Base-by-base conservation (phyloP, 2,113 vertebrate species). In the Nymphicus hollandicus region DNA sequence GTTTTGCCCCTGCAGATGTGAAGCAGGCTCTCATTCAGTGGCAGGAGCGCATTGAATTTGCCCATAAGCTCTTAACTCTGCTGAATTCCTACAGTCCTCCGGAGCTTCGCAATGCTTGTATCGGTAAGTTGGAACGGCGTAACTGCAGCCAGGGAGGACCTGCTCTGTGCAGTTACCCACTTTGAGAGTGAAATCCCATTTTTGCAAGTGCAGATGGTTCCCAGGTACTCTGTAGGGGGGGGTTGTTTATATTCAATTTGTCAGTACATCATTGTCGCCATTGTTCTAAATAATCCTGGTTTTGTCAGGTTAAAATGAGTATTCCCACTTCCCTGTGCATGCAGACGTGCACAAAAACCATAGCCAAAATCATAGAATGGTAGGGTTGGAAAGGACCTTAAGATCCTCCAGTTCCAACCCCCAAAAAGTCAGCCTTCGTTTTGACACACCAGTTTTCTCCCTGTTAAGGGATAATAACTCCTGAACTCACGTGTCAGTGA, bases 11-110 rank as follows among this genome's bases (percentile, higher is more conserved):
- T 98, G 61, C 98, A 99, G 99, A 99, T 97, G 99, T 99, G 97
- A 99, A 99, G 92, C 99, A 99, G 98, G 99, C 99, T 80, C 98
- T 99, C 97, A 99, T 99, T 96, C 99, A 99, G 97, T 99, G 99
- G 99, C 99, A 99, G 97, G 99, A 99, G 93, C 98, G 99, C 97
- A 99, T 99, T 82, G 99, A 99, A 98, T 99, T 99, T 95, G 99
- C 99, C 93, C 99, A 99, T 97, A 99, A 99, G 96, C 98, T 99
- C 82, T 98, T 99, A 96, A 99, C 99, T n/a, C 98, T 99, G 83
- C 98, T 99, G n/a, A 99, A 99, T 98, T 99, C 99, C 64, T 99
- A 99, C 88, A 99, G 99, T 83, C 99, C 99, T 28, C 99, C 99
- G 1, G 99, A 99, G 94, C 98, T 99, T 44, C 98, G 99, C 91